Evolutionary conservation across 30 jellyfish, hydroid and myxozoan genomes (phyloP), one percentile per base, ranked within the genome.

Genomic region (Turritopsis dohrnii): DNA sequence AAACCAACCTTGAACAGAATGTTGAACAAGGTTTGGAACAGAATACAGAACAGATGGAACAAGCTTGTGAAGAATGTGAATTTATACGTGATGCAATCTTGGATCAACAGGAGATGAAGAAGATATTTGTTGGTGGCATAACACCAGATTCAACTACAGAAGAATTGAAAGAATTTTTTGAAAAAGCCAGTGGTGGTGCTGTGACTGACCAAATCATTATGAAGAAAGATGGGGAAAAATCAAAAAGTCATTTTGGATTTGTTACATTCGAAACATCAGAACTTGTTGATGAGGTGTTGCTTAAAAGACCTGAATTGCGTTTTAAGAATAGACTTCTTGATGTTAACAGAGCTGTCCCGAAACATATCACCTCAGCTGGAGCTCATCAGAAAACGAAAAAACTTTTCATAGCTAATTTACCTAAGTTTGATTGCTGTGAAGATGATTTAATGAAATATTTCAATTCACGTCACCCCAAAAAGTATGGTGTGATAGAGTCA

Each of bases 311-410:
- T 24, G 89, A 82, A 41, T 82, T 82, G 29, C 71, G 72, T 28
- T 82, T 82, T 52, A 71, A 82, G 31, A 54, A 54, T 29, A 54
- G 89, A 23, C 25, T 66, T 28, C 65, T 82, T 28, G 89, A 82
- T 82, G 89, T 82, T 18, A 82, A 82, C 21, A 25, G 89, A 26
- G 89, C 89, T 65, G 89, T 82, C 21, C 89, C 89, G 9, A 82
- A 71, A 54, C 53, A 82, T 65, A 82, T 65, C 41, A 71, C 60
- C 9, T 25, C 72, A 25, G 66, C 89, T 24, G 89, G 89, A 13
- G 89, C 89, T 5, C 89, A 82, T 82, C 86, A 82, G 53, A 82
- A 71, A 82, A 82, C 89, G 22, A 82, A 82, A 82, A 82, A 82
- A 82, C 89, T 82, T 71, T 82, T 82, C 29, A 82, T 82, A 65